Percentiles rank a stretch among this genome's conserved stretches.
These are phyloP conservation scores for Cataglyphis albicans DNA, from an alignment of 2,888 invertebrate species.

Conservation along the genomic window DNA sequence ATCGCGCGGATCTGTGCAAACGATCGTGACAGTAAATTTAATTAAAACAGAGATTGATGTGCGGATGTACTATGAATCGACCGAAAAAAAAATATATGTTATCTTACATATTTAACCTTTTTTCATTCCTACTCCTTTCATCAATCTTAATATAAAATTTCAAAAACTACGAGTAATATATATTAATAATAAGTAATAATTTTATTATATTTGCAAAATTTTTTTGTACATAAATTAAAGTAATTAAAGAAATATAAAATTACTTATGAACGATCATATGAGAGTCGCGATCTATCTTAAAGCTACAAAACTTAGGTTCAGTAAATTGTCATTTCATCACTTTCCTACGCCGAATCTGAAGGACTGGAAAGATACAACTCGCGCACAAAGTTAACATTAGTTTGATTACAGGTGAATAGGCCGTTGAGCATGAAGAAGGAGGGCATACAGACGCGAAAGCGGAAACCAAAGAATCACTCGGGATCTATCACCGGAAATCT, in stretches of 20 bases:
- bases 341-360: neutral
- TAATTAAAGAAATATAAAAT: neutral
- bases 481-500: conserved; percentile 75
- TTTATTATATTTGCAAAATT: neutral
- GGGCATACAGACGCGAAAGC: conserved; percentile 98
- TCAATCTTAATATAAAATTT: neutral
- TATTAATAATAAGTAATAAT: neutral
- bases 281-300: neutral
- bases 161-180: neutral
- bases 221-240: neutral
- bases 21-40: conserved; percentile 59
- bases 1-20: conserved; percentile 52
- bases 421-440: conserved; percentile 99
- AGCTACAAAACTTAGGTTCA: neutral
- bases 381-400: neutral
- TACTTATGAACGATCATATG: neutral
- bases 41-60: conserved; percentile 55
- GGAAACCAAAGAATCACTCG: conserved; percentile 92
- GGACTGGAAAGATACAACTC: neutral
- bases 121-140: neutral
- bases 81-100: neutral
- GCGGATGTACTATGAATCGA: neutral
- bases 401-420: conserved; percentile 91
- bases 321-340: neutral
- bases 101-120: neutral